Evolutionary conservation across 2,888 invertebrate genomes (phyloP).

Genomic region (Carcina quercana): DNA sequence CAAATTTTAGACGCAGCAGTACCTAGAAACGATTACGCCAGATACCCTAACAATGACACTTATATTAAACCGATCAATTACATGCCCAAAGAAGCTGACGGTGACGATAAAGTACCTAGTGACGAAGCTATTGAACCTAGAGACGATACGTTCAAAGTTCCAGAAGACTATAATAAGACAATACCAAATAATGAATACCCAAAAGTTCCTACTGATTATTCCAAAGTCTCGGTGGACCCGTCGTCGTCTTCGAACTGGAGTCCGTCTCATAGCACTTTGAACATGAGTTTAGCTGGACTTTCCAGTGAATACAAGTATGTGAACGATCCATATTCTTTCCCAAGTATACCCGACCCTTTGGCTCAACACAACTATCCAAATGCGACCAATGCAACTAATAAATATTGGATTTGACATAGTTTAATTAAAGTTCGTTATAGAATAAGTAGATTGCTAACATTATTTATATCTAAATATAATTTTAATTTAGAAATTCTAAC

Average conservation of each 20-base stretch:
- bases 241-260: constrained; percentile 70
- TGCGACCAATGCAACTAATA: constrained; percentile 56
- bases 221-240: constrained; percentile 67
- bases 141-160: constrained; percentile 54
- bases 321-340: constrained; percentile 66
- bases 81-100: constrained; percentile 57
- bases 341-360: constrained; percentile 59
- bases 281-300: constrained; percentile 63
- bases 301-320: constrained; percentile 68
- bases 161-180: constrained; percentile 56
- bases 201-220: constrained; percentile 70
- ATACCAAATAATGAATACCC: constrained; percentile 71
- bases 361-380: constrained; percentile 63
- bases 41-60: constrained; percentile 55
- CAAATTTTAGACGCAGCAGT: constrained; percentile 66
- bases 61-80: constrained; percentile 63
- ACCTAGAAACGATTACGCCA: constrained; percentile 62
- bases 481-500: constrained; percentile 23
- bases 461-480: constrained; percentile 16
- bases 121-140: constrained; percentile 60
- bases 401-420: constrained; percentile 66
- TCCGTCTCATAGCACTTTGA: constrained; percentile 62
- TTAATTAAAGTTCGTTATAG: constrained; percentile 3
- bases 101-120: constrained; percentile 50
- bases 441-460: constrained; percentile 3